These are phyloP conservation scores for Gallinago media DNA, from an alignment of 2,113 vertebrate species.

Conservation along the genomic window DNA sequence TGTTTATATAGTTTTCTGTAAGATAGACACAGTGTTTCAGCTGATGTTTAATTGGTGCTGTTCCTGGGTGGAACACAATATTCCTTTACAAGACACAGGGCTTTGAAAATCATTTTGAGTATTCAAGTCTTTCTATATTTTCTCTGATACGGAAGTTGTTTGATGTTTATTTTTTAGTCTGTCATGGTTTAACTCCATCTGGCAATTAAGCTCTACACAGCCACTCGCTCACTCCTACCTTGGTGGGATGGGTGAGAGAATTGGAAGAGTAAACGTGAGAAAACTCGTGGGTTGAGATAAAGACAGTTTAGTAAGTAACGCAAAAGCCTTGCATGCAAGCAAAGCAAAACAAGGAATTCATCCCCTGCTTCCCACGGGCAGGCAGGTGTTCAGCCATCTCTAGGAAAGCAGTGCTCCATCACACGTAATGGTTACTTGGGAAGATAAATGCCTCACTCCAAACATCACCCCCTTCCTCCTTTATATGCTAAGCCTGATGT, in stretches of 20 bases:
- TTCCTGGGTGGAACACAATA: neutral
- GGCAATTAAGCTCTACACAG: neutral
- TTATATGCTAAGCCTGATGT: neutral
- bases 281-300: neutral
- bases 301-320: neutral
- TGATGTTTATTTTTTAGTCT: neutral
- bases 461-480: too few species aligned
- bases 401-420: neutral
- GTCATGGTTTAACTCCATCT: neutral
- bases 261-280: neutral
- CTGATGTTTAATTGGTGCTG: neutral
- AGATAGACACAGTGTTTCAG: neutral
- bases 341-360: neutral
- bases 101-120: slow-evolving; percentile 7
- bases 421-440: neutral
- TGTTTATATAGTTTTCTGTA: neutral
- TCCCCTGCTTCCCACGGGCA: neutral
- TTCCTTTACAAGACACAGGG: neutral
- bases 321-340: neutral
- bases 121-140: neutral
- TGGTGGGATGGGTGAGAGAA: neutral
- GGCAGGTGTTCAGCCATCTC: neutral
- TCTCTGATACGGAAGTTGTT: slow-evolving; percentile 3
- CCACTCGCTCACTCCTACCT: neutral
- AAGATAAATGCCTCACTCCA: neutral